Evolutionary conservation across 2,797 vertebrate genomes (phyloP).

Genomic region (Phataginus tetradactyla): DNA sequence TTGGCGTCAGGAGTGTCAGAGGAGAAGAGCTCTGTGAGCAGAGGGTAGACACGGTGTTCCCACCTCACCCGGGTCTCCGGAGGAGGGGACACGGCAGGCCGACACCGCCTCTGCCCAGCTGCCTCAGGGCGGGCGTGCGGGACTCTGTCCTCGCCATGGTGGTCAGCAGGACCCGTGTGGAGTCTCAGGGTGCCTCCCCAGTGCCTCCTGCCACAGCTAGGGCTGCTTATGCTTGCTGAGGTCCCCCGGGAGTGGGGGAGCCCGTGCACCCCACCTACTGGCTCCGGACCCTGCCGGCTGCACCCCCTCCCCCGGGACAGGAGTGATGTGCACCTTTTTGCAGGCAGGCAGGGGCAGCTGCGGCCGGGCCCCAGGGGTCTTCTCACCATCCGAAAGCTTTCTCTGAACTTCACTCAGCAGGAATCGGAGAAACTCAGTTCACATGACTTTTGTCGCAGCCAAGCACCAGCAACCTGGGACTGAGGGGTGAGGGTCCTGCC

Average conservation of each 20-base stretch:
- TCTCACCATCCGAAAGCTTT: too few species aligned
- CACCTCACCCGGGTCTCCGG: too few species aligned
- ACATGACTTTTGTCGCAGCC: not conserved
- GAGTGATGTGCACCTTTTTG: not conserved
- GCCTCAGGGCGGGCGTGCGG: too few species aligned
- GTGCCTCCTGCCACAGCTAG: too few species aligned
- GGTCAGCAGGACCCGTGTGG: too few species aligned
- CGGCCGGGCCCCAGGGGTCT: not conserved
- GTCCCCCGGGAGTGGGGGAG: not conserved
- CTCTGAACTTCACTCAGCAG: not conserved
- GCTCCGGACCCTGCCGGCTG: not conserved
- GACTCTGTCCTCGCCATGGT: too few species aligned
- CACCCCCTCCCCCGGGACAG: rapidly evolving
- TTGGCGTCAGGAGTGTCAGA: not conserved
- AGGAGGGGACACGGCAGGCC: too few species aligned
- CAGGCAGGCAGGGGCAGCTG: not conserved
- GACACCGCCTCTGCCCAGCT: too few species aligned
- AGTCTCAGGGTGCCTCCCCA: too few species aligned
- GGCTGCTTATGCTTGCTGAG: too few species aligned
- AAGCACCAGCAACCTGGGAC: rapidly evolving
- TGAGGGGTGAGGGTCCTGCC: too few species aligned
- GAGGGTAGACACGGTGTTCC: too few species aligned
- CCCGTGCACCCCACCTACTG: not conserved
- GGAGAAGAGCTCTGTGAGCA: not conserved
- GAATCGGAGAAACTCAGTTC: not conserved